These are phyloP conservation scores for Tanypteryx hageni DNA, from an alignment of 2,888 invertebrate species.

Conservation along the genomic window DNA sequence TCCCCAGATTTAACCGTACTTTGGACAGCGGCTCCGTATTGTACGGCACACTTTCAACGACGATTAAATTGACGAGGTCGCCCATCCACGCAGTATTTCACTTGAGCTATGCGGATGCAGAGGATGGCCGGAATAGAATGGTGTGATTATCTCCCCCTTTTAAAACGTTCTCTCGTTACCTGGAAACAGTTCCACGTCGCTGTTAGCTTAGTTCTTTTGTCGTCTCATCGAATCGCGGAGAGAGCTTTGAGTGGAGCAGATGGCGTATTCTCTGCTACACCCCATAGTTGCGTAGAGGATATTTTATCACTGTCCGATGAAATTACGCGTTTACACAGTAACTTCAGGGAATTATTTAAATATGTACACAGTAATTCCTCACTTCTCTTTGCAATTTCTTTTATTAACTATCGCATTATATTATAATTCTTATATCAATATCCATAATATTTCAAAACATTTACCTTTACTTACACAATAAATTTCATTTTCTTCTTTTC, in stretches of 20 bases:
- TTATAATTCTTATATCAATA: no score
- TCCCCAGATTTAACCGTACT: not conserved
- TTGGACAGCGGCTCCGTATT: not conserved
- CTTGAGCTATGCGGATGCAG: not conserved
- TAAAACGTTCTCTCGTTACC: conserved; percentile 2
- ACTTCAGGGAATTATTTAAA: not conserved
- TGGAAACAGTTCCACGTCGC: not conserved
- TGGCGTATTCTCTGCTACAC: not conserved
- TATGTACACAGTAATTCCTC: no score
- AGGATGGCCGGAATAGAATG: not conserved
- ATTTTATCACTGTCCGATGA: no score
- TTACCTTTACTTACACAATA: no score
- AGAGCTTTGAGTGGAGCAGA: not conserved
- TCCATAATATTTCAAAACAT: no score
- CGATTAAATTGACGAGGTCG: conserved; percentile 6
- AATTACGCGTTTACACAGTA: not conserved
- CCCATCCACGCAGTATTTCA: not conserved
- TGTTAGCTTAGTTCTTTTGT: not conserved
- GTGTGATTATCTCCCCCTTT: not conserved
- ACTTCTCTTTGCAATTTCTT: no score
- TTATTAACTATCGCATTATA: no score
- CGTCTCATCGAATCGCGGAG: not conserved
- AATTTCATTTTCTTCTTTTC: no score
- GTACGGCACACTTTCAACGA: not conserved
- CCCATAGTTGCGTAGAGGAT: no score